Conservation (phyloP, 2,888 invertebrate genomes). For the Punctoribates punctum region DNA sequence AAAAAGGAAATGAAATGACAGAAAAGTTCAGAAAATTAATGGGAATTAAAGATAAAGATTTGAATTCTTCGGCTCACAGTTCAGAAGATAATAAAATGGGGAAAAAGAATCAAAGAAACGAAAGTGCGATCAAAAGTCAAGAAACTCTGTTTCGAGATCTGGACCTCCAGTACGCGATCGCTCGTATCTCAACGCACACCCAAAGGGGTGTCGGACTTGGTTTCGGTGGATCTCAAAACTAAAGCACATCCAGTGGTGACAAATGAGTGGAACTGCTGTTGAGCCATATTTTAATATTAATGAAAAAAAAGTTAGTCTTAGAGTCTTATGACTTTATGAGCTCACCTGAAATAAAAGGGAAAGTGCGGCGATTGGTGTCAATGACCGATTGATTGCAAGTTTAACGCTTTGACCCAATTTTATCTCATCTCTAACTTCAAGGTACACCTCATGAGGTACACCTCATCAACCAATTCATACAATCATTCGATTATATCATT, state of each 20-base stretch:
- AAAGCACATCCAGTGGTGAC: not conserved
- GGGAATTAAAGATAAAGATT: constrained; percentile 70
- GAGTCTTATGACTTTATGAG: constrained; percentile 34
- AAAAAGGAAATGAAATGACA: constrained; percentile 84
- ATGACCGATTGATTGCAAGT: constrained; percentile 37
- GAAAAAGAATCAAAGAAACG: constrained; percentile 15
- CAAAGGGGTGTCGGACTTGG: constrained; percentile 67
- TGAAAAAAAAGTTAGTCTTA: not conserved
- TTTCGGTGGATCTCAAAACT: constrained; percentile 47
- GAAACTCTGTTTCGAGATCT: constrained; percentile 81
- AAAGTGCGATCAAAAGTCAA: constrained; percentile 54
- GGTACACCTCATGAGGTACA: constrained; percentile 37
- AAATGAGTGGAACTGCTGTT: not conserved
- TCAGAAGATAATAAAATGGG: constrained; percentile 36
- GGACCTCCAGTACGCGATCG: constrained; percentile 95
- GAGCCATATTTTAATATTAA: not conserved
- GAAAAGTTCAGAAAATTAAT: constrained; percentile 93
- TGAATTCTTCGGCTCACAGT: constrained; percentile 18
- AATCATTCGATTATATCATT: constrained; percentile 24
- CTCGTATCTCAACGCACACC: constrained; percentile 90
- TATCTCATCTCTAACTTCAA: constrained; percentile 36
- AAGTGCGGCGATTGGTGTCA: constrained; percentile 31
- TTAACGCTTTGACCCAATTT: constrained; percentile 37
- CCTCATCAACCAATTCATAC: not conserved
- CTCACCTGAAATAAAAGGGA: constrained; percentile 38